A percentile compares a stretch with the other conserved stretches of the same genome.
Evolutionary conservation across 2,888 invertebrate species (phyloP).

Genomic region (Tenthredo livida): DNA sequence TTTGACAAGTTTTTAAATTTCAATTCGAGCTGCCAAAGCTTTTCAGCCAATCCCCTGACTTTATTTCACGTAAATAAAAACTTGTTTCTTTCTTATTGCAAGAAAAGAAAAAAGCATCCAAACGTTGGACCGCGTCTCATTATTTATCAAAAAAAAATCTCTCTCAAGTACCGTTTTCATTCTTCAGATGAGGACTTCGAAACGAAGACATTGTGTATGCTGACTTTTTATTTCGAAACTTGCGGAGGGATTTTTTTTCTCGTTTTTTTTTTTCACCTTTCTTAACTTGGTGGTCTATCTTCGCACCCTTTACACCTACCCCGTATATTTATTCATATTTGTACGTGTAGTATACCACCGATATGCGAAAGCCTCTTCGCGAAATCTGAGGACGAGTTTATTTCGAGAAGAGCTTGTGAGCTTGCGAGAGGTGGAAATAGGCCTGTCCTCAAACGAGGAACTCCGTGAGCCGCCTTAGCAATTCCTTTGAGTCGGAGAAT

Average conservation of each 20-base stretch:
- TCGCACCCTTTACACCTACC: background rate
- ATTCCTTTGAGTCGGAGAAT: constrained; percentile 39
- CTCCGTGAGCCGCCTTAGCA: constrained; percentile 34
- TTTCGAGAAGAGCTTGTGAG: constrained; percentile 20
- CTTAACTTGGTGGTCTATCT: background rate
- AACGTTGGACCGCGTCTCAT: background rate
- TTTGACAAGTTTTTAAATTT: background rate
- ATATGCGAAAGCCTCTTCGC: constrained; percentile 18
- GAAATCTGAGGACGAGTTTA: constrained; percentile 8
- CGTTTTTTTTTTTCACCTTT: too few species aligned
- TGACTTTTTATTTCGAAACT: background rate
- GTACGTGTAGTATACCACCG: background rate
- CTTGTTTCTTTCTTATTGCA: background rate
- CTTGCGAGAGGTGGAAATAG: background rate
- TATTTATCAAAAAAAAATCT: background rate
- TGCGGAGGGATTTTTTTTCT: background rate
- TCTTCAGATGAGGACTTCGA: background rate
- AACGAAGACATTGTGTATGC: background rate
- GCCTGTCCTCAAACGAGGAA: background rate
- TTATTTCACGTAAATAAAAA: too few species aligned
- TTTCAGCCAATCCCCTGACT: background rate
- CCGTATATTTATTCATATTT: background rate
- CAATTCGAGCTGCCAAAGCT: background rate
- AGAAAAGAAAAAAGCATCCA: background rate
- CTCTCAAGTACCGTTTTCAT: background rate